Base-by-base conservation (phyloP, 1,140 invertebrate genomes). In the Probaryconus sp. region DNA sequence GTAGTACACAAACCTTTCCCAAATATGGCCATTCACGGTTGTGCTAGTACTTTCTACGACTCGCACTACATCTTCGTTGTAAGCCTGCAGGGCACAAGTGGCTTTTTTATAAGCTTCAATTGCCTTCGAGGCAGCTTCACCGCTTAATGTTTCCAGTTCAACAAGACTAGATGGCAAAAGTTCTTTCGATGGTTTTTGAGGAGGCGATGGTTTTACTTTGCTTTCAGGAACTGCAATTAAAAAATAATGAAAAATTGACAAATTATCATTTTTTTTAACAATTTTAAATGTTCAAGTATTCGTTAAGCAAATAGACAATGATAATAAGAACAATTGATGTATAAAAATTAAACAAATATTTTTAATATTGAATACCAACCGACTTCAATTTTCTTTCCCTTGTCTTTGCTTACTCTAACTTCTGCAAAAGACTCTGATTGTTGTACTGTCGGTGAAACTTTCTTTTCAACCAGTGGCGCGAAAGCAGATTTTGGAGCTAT, bases 11-110 rank as follows among this genome's bases (percentile, higher is more conserved):
- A 74, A 87, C 86, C 80, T 88, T 2, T 90, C 88, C 88, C 91
- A 91, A 1, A 91, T 65, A 0, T 85, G 51, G 0, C 86, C 82
- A 60, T 89, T 89, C 13, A 89, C 76, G 28, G 89, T 88, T 42
- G 63, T 28, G 38, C 90, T 90, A 3, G 89, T 81, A 42, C 88
- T 89, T 20, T 92, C 92, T 2, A 93, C 78, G 2, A 92, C 84
- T 13, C 88, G 83, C 10, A 91, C 87, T 2, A 93, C 89, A 60
- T 93, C 88, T n/a, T 85, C 78, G 71, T 90, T 91, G 48, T 90
- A 92, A 42, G 89, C 89, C 67, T 88, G 87, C 21, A 92, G 75
- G 16, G 90, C 88, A 48, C 73, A 80, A 9, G 89, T 80, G 5
- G 91, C 91, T 47, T 87, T 81, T 10, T 89, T 86, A 74, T 90